A percentile compares a stretch with the other conserved stretches of the same genome.
These are phyloP conservation scores for Hapalemur alaotrensis DNA, from an alignment of 2,797 vertebrate species.

Conservation along the genomic window DNA sequence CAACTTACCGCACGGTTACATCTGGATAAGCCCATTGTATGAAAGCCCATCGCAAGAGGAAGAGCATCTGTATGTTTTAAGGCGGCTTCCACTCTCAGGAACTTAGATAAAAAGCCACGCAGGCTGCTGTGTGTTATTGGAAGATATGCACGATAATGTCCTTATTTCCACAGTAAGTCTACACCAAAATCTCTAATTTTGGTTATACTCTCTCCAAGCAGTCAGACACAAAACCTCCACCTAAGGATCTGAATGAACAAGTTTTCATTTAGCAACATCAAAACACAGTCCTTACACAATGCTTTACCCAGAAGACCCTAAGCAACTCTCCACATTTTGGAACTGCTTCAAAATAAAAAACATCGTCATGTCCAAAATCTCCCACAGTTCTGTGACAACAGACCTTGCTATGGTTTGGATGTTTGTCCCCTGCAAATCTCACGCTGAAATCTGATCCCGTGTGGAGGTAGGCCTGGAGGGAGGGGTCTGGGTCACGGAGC, in stretches of 20 bases:
- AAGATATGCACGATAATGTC: not conserved
- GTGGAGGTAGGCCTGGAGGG: too few relatives aligned
- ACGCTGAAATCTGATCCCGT: too few relatives aligned
- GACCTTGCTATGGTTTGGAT: too few relatives aligned
- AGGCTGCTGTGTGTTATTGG: accelerated
- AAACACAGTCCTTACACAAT: not conserved
- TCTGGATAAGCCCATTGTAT: too few relatives aligned
- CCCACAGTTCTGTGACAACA: not conserved
- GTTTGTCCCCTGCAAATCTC: too few relatives aligned
- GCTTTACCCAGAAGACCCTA: not conserved
- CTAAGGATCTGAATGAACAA: not conserved
- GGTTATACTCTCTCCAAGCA: not conserved
- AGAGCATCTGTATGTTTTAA: not conserved
- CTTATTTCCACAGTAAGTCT: too few relatives aligned
- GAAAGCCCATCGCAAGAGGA: not conserved
- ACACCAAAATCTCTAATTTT: not conserved
- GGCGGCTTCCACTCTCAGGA: not conserved
- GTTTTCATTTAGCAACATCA: not conserved
- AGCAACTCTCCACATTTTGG: not conserved
- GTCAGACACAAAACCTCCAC: not conserved
- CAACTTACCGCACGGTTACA: too few relatives aligned
- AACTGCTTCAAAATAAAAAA: not conserved
- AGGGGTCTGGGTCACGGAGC: too few relatives aligned
- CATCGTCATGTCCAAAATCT: not conserved
- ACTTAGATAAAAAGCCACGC: too few relatives aligned